Evolutionary conservation across 2,888 invertebrate genomes (phyloP).

Genomic region (Argynnis bischoffii): DNA sequence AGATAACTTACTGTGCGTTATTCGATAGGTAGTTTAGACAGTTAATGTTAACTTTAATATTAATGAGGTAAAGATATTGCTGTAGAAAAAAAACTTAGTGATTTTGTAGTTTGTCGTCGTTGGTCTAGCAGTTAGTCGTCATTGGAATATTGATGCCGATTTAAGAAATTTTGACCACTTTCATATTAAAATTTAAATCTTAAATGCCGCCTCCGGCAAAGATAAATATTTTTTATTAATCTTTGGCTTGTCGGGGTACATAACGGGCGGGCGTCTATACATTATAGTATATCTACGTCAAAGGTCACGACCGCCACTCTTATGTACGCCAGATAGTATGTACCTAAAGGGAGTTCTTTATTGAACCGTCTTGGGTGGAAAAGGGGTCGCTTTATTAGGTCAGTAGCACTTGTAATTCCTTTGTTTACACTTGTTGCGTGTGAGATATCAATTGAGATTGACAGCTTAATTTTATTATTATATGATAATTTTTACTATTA

Average conservation of each 20-base stretch:
- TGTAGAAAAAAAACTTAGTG: not conserved
- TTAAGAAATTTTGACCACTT: not conserved
- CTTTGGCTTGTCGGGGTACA: slow-evolving; percentile 49
- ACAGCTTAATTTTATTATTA: slow-evolving; percentile 21
- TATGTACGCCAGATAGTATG: slow-evolving; percentile 69
- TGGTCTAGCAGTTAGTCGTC: no score
- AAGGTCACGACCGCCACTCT: slow-evolving; percentile 76
- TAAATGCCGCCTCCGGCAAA: slow-evolving; percentile 39
- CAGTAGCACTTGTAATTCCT: slow-evolving; percentile 75
- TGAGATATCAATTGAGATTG: slow-evolving; percentile 38
- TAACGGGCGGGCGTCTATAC: slow-evolving; percentile 42
- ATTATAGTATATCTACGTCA: slow-evolving; percentile 63
- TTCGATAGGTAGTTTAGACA: not conserved
- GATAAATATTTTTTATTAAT: slow-evolving; percentile 54
- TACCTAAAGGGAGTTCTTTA: slow-evolving; percentile 79
- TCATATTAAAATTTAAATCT: slow-evolving; percentile 4
- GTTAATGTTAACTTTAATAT: not conserved
- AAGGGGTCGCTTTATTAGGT: slow-evolving; percentile 80
- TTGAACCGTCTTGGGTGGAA: slow-evolving; percentile 75
- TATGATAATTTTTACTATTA: slow-evolving; percentile 19
- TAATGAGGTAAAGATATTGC: not conserved
- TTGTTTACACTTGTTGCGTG: slow-evolving; percentile 65
- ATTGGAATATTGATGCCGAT: not conserved
- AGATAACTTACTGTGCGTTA: no score
- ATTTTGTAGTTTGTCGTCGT: no score